Base-by-base conservation (phyloP, 2,888 invertebrate species). In the Chirona hameri region DNA sequence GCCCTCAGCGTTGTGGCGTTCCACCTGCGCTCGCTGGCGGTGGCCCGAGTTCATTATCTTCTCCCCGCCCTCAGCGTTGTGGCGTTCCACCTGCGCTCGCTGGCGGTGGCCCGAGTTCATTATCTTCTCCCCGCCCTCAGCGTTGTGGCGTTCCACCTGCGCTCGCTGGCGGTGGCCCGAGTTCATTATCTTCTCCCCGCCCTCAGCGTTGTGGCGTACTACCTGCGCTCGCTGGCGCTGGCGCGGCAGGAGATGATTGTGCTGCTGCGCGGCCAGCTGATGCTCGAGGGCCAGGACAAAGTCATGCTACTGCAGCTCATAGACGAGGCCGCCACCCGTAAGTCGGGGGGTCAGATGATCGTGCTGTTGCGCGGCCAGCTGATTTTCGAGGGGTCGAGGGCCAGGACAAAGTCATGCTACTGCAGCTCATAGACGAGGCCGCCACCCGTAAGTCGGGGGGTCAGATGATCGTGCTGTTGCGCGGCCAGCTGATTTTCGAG, bases 401-500 rank as follows among this genome's bases (percentile, higher is more conserved):
- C n/a, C n/a, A n/a, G n/a, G n/a, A n/a, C n/a, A n/a, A n/a, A n/a
- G n/a, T n/a, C n/a, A n/a, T n/a, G n/a, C n/a, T n/a, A n/a, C n/a
- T n/a, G n/a, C n/a, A n/a, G n/a, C n/a, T n/a, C n/a, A n/a, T n/a
- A n/a, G n/a, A n/a, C n/a, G n/a, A n/a, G n/a, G n/a, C n/a, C n/a
- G n/a, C n/a, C n/a, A n/a, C n/a, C n/a, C n/a, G n/a, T n/a, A n/a
- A n/a, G n/a, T n/a, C n/a, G n/a, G n/a, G n/a, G n/a, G n/a, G n/a
- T n/a, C n/a, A n/a, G n/a, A 82, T 84, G 82, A 83, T 84, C 10
- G 80, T 79, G 21, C 83, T 84, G 29, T 76, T 84, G 79, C 81
- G 84, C 21, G 81, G 81, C 18, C 84, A 84, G 83, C 69, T 84
- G 55, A 82, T 83, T 80, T 79, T 84, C 5, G 84, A 84, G 65